phyloP scores from a whole-genome alignment of 2,797 vertebrate genomes.

The Momotus momota region DNA sequence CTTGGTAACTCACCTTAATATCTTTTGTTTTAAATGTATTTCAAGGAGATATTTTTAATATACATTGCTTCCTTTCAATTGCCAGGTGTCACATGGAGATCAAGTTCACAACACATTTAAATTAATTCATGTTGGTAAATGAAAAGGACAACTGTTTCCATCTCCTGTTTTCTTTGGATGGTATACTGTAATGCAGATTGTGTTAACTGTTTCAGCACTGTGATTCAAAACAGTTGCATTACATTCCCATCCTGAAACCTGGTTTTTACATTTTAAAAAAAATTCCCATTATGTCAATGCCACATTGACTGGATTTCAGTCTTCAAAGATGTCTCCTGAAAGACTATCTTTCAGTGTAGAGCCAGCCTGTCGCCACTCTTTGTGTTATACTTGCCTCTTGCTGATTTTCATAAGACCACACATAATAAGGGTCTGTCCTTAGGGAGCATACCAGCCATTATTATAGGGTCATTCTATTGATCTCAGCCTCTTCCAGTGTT shows the following conservation, averaged over 20 bases:
- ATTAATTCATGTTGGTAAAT: neutral
- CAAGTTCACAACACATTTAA: neutral
- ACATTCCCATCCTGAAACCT: neutral
- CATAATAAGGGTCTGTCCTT: neutral
- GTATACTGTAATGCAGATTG: neutral
- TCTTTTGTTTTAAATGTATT: fast-evolving
- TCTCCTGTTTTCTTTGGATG: neutral
- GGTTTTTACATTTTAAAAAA: neutral
- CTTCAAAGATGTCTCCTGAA: neutral
- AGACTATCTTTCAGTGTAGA: neutral
- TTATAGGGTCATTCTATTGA: neutral
- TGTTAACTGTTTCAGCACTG: neutral
- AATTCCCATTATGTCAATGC: neutral
- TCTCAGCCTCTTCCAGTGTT: neutral
- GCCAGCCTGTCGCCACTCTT: neutral
- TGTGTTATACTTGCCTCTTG: neutral
- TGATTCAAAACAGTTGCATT: neutral
- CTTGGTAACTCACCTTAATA: neutral
- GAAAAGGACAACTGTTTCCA: neutral
- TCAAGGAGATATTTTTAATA: neutral
- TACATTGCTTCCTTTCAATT: neutral
- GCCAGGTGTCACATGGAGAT: neutral
- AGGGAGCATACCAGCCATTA: neutral
- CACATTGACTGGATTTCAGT: neutral
- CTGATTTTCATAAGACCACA: neutral